Evolutionary conservation across 2,888 invertebrate species (phyloP).

Genomic region (Philereme vetulata): DNA sequence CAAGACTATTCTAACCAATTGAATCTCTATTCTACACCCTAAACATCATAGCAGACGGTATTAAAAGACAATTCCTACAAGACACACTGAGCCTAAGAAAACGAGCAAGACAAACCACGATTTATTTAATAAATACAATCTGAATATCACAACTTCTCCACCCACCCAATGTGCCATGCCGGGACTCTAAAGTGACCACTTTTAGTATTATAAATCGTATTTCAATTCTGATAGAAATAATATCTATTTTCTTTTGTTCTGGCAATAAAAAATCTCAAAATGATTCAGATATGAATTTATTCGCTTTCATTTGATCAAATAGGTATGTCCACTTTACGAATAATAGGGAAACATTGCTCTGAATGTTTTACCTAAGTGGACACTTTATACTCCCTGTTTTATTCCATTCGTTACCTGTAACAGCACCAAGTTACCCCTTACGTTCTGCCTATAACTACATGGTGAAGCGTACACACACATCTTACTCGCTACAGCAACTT

Average conservation of each 20-base stretch:
- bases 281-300: no score
- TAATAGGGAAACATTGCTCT: no score
- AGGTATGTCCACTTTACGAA: no score
- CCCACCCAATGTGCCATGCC: conserved; percentile 4
- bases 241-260: no score
- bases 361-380: no score
- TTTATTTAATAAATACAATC: conserved; percentile 5
- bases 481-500: background rate
- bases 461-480: conserved; percentile 10
- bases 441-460: conserved; percentile 16
- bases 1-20: conserved; percentile 2
- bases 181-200: no score
- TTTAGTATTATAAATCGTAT: no score
- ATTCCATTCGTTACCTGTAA: background rate
- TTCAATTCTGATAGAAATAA: no score
- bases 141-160: conserved; percentile 20
- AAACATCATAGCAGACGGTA: background rate
- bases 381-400: background rate
- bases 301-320: no score
- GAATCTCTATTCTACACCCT: background rate
- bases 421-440: conserved; percentile 30
- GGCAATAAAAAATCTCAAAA: no score
- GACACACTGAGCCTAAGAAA: conserved; percentile 1
- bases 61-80: conserved; percentile 7
- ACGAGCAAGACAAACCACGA: background rate